Percentiles rank a stretch among this genome's conserved stretches.
phyloP scores from a whole-genome alignment of 2,888 invertebrate genomes.

The Temnothorax ravouxi region DNA sequence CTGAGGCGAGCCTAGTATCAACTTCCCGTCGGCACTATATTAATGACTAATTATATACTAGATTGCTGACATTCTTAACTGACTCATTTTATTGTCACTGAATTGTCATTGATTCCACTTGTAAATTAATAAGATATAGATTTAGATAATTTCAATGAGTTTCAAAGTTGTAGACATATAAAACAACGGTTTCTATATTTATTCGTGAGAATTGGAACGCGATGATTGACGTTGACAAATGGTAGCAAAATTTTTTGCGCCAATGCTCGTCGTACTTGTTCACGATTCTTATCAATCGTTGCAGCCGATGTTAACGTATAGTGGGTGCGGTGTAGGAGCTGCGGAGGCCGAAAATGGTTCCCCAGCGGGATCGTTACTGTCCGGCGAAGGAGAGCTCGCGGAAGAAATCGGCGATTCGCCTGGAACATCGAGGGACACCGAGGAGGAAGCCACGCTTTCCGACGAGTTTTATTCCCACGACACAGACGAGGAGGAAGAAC shows the following conservation, averaged over 20 bases:
- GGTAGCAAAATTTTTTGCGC: conserved; percentile 38
- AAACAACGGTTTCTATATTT: conserved; percentile 1
- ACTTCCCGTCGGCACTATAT: conserved; percentile 72
- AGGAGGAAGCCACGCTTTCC: conserved; percentile 89
- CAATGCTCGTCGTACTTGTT: conserved; percentile 32
- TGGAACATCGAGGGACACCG: conserved; percentile 85
- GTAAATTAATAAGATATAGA: neutral
- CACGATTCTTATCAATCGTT: conserved; percentile 42
- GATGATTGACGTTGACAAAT: neutral
- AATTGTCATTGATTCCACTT: neutral
- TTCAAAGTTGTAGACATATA: neutral
- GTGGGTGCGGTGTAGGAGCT: conserved; percentile 69
- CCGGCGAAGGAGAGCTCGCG: conserved; percentile 81
- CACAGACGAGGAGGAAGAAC: conserved; percentile 91
- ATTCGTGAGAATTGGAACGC: neutral
- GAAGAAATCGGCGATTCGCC: conserved; percentile 83
- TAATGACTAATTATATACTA: conserved; percentile 63
- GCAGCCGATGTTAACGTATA: conserved; percentile 82
- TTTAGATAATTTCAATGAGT: neutral
- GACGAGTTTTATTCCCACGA: conserved; percentile 93
- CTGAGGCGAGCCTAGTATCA: conserved; percentile 66
- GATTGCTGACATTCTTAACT: conserved; percentile 30
- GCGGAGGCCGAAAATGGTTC: conserved; percentile 81
- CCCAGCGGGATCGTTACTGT: conserved; percentile 82
- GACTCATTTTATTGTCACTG: conserved; percentile 4